Base-by-base conservation (phyloP, 2,888 invertebrate genomes). In the Choristoneura rosaceana region DNA sequence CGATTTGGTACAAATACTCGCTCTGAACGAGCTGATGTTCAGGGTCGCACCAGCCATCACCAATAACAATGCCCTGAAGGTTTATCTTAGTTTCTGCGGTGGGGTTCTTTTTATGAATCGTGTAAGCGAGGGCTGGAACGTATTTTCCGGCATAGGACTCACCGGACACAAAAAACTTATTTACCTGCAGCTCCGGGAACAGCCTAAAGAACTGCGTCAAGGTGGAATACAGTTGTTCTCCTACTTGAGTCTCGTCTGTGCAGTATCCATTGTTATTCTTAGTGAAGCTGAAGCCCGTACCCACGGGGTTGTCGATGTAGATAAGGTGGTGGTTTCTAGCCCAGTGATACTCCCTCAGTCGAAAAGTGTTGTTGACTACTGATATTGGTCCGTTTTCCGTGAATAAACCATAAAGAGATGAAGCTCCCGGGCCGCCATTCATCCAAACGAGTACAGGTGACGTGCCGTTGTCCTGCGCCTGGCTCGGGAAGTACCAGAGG, bases 291-390 rank as follows among this genome's bases (percentile, higher is more conserved):
- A 97, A 99, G 0, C 99, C 99, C 2, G 98, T 97, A 1, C 98
- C 98, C 0, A 98, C 99, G 0, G 99, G 99, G 87, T 98, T 99
- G 87, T 99, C 99, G 73, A 99, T 97, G 86, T 97, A 99, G 68
- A 99, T 95, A 61, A 99, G 89, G 78, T 97, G 96, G 85, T 97
- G 97, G 10, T 95, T 96, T 58, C 95, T 89, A 69, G 96, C 96
- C 99, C 99, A 99, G 9, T 97, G 95, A 79, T 96, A 96, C 79
- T 97, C 95, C 58, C 98, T 95, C 75, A 95, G 90, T 75, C 93
- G 90, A 65, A 96, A 86, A 79, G 82, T 89, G 2, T 79, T 80
- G 15, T 85, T 82, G 2, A 86, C 79, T 0, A 92, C 90, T 76
- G 85, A 85, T 0, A 94, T 76, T 0, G 98, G 98, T 0, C 99